Base-by-base conservation (phyloP, 2,888 invertebrate genomes). In the Pandemis cinnamomeana region DNA sequence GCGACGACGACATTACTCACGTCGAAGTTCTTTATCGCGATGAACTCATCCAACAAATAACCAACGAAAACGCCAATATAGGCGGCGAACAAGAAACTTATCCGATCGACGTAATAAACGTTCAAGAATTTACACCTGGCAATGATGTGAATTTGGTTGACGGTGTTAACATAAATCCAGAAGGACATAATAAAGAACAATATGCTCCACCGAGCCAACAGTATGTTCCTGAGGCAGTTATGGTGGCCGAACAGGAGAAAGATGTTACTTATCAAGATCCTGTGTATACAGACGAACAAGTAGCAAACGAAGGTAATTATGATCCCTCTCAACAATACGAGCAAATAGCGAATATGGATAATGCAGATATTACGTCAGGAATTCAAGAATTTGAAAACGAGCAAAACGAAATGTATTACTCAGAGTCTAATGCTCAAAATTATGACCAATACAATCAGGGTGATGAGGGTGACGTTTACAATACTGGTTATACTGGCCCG, bases 401-500 rank as follows among this genome's bases (percentile, higher is more conserved):
- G 78, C 89, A 90, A 78, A 83, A 76, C 6, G 84, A 89, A 78
- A 86, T 89, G 87, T 89, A 88, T 76, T 88, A 91, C 81, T 78
- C 87, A n/a, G 89, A 91, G 75, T 53, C 77, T 41, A 36, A 64
- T 48, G 77, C 78, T 48, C 78, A 80, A 76, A 80, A 82, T 64
- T 82, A 84, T 13, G 63, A 64, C 70, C 77, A 77, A 20, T 86
- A 87, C 75, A 80, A 84, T 69, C 78, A 84, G 77, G 78, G 81
- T 67, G 80, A 78, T 27, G 79, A 78, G 77, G 78, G 80, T 67
- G 80, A 78, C 27, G 79, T 78, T 71, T 78, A 78, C 70, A 80
- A 80, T 76, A 78, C 78, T 77, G 80, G 82, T 55, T 80, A 82
- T 46, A 71, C 61, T 20, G 71, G 51, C 15, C 82, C 83, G 71